These are phyloP conservation scores for Loris lydekkerianus DNA, from an alignment of 2,797 vertebrate species.

Conservation along the genomic window DNA sequence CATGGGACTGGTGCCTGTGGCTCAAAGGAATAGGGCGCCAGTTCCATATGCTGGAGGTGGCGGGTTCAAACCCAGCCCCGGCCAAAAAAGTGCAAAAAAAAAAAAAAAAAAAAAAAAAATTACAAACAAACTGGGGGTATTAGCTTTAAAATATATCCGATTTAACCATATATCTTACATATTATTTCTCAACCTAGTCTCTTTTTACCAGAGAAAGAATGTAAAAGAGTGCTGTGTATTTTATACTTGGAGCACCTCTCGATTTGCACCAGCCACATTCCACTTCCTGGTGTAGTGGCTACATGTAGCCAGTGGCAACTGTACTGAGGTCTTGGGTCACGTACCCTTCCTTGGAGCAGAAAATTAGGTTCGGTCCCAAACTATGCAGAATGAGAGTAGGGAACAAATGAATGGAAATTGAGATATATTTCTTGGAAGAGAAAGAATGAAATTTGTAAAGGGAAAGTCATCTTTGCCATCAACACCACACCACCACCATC, in stretches of 20 bases:
- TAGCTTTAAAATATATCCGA: slow-evolving; percentile 25
- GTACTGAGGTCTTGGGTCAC: neutral
- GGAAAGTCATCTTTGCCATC: neutral
- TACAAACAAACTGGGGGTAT: neutral
- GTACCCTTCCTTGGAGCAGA: neutral
- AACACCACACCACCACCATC: neutral
- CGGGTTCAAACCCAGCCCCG: no score
- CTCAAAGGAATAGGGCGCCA: no score
- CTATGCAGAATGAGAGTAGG: neutral
- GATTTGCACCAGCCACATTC: neutral
- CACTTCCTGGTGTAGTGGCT: neutral
- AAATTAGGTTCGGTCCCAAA: neutral
- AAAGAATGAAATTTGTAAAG: slow-evolving; percentile 10
- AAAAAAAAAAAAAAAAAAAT: neutral
- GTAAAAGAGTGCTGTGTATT: neutral
- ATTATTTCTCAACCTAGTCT: slow-evolving; percentile 16
- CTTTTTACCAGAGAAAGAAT: neutral
- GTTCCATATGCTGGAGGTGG: no score
- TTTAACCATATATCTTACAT: neutral
- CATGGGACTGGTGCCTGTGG: no score
- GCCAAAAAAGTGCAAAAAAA: no score
- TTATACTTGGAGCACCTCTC: neutral
- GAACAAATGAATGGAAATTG: neutral
- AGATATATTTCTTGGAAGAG: neutral
- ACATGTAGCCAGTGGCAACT: neutral